Conservation (phyloP, 2,113 vertebrate genomes). For the Cichladusa arquata region DNA sequence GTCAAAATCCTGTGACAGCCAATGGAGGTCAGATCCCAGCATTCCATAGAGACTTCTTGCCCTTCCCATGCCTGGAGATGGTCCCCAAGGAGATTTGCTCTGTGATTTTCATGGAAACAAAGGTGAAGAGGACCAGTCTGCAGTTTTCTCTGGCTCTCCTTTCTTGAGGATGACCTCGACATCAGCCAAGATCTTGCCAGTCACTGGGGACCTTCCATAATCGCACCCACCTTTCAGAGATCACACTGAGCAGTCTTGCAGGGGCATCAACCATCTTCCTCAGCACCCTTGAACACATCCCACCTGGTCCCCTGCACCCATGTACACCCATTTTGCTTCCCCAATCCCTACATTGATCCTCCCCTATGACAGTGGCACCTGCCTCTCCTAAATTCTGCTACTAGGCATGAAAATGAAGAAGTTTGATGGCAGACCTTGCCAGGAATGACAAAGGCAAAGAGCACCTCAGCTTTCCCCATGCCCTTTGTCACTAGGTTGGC, state of each 20-base stretch:
- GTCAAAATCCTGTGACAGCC: neutral
- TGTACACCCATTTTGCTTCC: neutral
- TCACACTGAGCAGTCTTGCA: neutral
- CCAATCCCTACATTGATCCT: neutral
- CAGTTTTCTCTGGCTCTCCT: neutral
- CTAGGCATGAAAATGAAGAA: neutral
- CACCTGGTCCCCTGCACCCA: neutral
- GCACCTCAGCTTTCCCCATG: neutral
- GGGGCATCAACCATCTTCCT: neutral
- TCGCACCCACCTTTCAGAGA: neutral
- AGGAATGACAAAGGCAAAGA: neutral
- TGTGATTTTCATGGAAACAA: neutral
- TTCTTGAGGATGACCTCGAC: neutral
- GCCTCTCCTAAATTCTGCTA: neutral
- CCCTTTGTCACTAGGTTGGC: neutral
- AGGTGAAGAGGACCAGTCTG: neutral
- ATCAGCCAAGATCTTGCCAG: neutral
- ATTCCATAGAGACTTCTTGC: neutral
- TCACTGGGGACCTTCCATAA: neutral
- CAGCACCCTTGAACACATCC: neutral
- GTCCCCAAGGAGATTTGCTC: neutral
- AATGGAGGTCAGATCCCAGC: neutral
- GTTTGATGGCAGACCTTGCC: neutral
- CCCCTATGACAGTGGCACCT: rapidly evolving
- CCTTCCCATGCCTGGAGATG: neutral